These are phyloP conservation scores for Scaptomyza montana DNA, from an alignment of 1,140 invertebrate species.

Conservation along the genomic window DNA sequence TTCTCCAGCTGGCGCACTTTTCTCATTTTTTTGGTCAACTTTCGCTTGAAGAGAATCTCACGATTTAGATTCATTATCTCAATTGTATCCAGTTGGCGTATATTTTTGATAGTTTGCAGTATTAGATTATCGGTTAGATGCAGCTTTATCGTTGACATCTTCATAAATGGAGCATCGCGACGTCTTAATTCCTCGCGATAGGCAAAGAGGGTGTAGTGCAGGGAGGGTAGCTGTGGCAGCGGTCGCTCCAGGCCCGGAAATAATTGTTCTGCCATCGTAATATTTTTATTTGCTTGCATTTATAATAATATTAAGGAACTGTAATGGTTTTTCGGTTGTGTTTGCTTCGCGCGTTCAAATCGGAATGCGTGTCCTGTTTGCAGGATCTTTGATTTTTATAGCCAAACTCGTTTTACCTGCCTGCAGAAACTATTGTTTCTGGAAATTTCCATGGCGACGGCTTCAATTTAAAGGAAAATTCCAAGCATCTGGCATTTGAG, in stretches of 20 bases:
- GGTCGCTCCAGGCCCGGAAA: slow-evolving; percentile 66
- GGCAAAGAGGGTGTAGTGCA: slow-evolving; percentile 68
- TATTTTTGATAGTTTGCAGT: slow-evolving; percentile 73
- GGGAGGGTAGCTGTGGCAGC: slow-evolving; percentile 61
- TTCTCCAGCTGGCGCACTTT: slow-evolving; percentile 74
- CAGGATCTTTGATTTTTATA: slow-evolving; percentile 49
- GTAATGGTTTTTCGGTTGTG: slow-evolving; percentile 18
- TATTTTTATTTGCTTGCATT: not conserved
- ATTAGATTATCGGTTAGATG: slow-evolving; percentile 73
- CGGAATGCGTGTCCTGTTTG: slow-evolving; percentile 27
- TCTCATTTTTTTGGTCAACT: slow-evolving; percentile 62
- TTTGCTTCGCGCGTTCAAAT: slow-evolving; percentile 23
- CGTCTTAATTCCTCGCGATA: slow-evolving; percentile 71
- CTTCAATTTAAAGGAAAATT: slow-evolving; percentile 8
- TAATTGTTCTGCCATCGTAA: slow-evolving; percentile 59
- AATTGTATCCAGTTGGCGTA: slow-evolving; percentile 59
- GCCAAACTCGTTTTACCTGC: slow-evolving; percentile 46
- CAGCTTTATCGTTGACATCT: slow-evolving; percentile 73
- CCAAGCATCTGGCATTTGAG: slow-evolving; percentile 46
- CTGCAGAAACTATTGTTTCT: slow-evolving; percentile 23
- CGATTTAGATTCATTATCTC: slow-evolving; percentile 74
- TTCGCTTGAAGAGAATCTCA: slow-evolving; percentile 70
- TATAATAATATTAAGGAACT: slow-evolving; percentile 11
- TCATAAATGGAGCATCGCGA: slow-evolving; percentile 61
- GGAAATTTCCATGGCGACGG: slow-evolving; percentile 43